These are phyloP conservation scores for Monopis laevigella DNA, from an alignment of 2,888 invertebrate species.

Conservation along the genomic window DNA sequence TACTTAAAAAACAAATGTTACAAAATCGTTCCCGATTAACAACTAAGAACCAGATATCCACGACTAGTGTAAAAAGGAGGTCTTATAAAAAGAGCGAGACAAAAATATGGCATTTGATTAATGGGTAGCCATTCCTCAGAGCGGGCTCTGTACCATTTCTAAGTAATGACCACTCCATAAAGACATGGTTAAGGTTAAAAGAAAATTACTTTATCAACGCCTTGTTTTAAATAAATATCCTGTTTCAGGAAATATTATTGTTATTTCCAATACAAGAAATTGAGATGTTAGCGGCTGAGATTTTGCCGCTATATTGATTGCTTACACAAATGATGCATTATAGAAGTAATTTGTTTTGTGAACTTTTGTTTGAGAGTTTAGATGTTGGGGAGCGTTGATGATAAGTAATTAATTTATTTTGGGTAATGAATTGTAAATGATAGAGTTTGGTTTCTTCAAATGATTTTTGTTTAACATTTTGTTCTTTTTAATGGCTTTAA, in stretches of 20 bases:
- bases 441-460: no score
- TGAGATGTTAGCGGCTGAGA: slow-evolving; percentile 61
- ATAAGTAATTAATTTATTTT: slow-evolving; percentile 9
- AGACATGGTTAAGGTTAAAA: slow-evolving; percentile 68
- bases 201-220: slow-evolving; percentile 69
- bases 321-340: slow-evolving; percentile 59
- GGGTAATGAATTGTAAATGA: slow-evolving; percentile 8
- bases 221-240: slow-evolving; percentile 68
- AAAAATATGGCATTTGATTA: slow-evolving; percentile 66
- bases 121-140: slow-evolving; percentile 65
- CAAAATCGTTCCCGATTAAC: slow-evolving; percentile 20
- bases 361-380: slow-evolving; percentile 27
- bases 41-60: slow-evolving; percentile 44
- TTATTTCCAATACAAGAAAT: slow-evolving; percentile 64
- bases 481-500: no score
- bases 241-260: slow-evolving; percentile 68
- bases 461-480: no score
- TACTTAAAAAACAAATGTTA: neutral
- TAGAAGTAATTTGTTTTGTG: slow-evolving; percentile 44
- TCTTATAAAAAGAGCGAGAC: slow-evolving; percentile 45
- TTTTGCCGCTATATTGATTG: slow-evolving; percentile 59
- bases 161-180: slow-evolving; percentile 68
- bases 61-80: slow-evolving; percentile 51
- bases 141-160: slow-evolving; percentile 65
- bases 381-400: slow-evolving; percentile 15